phyloP scores from a whole-genome alignment of 2,888 invertebrate species.

The Caenorhabditis macrosperma region DNA sequence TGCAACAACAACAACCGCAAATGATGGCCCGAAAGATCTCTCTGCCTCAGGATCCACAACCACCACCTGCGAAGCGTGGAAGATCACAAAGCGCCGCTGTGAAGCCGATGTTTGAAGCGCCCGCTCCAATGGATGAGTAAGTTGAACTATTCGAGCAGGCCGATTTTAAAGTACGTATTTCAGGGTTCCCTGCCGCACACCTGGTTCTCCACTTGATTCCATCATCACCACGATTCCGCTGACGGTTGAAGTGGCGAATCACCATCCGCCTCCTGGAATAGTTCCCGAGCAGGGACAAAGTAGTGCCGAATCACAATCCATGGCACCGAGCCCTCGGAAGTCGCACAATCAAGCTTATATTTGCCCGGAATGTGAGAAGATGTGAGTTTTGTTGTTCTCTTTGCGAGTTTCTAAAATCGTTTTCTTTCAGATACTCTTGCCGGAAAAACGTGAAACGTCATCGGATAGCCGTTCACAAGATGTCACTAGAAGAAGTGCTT shows the following conservation, averaged over 20 bases:
- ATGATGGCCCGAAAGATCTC: background rate
- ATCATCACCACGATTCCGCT: slow-evolving; percentile 62
- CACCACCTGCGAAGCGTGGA: background rate
- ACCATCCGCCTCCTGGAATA: background rate
- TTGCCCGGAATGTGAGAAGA: slow-evolving; percentile 68
- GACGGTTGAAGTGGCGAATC: slow-evolving; percentile 21
- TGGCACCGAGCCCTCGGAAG: slow-evolving; percentile 14
- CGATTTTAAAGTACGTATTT: too few species aligned
- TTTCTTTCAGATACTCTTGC: slow-evolving; percentile 70
- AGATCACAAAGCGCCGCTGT: slow-evolving; percentile 9
- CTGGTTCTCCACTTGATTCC: slow-evolving; percentile 56
- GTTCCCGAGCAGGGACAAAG: slow-evolving; percentile 1
- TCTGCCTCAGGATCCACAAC: background rate
- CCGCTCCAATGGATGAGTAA: background rate
- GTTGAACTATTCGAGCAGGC: too few species aligned
- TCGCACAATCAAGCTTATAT: slow-evolving; percentile 47
- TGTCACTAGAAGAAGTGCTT: slow-evolving; percentile 65
- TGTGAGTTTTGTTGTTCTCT: slow-evolving; percentile 29
- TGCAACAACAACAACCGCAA: background rate
- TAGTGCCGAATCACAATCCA: slow-evolving; percentile 7
- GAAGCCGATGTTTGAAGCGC: background rate
- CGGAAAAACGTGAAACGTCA: slow-evolving; percentile 77
- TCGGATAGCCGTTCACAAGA: slow-evolving; percentile 74
- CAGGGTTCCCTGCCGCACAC: background rate
- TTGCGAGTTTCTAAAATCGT: background rate